Evolutionary conservation across 2,888 invertebrate species (phyloP).

Genomic region (Macrophya annulata): DNA sequence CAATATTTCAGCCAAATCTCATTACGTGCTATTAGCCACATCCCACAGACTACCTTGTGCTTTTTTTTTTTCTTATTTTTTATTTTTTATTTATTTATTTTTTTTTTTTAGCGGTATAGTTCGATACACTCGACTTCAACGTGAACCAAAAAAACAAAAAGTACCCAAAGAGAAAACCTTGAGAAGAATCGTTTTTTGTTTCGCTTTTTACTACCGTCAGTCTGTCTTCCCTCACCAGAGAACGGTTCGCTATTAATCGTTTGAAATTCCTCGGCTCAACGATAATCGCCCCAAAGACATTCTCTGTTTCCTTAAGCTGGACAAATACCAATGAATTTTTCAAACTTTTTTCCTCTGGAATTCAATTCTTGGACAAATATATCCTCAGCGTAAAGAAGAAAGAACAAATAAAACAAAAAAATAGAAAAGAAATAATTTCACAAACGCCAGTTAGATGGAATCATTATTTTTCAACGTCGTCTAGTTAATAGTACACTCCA

Average conservation of each 20-base stretch:
- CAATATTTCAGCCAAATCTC: conserved; percentile 56
- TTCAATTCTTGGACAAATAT: conserved; percentile 33
- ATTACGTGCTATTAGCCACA: conserved; percentile 51
- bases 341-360: background rate
- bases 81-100: background rate
- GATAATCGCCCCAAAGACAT: conserved; percentile 47
- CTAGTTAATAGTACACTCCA: no score
- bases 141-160: background rate
- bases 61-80: background rate
- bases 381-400: background rate
- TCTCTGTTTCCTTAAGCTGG: conserved; percentile 47
- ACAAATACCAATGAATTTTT: conserved; percentile 48
- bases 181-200: conserved; percentile 37
- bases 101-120: conserved; percentile 8
- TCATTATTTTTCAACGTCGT: background rate
- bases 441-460: background rate
- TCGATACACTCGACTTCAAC: conserved; percentile 4
- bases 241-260: conserved; percentile 43
- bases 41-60: background rate
- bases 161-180: background rate
- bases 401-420: background rate
- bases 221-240: conserved; percentile 37
- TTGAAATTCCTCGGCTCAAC: conserved; percentile 49
- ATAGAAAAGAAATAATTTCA: background rate
- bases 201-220: conserved; percentile 12